These are phyloP conservation scores for Aegithalos caudatus DNA, from an alignment of 2,113 vertebrate species.

Conservation along the genomic window DNA sequence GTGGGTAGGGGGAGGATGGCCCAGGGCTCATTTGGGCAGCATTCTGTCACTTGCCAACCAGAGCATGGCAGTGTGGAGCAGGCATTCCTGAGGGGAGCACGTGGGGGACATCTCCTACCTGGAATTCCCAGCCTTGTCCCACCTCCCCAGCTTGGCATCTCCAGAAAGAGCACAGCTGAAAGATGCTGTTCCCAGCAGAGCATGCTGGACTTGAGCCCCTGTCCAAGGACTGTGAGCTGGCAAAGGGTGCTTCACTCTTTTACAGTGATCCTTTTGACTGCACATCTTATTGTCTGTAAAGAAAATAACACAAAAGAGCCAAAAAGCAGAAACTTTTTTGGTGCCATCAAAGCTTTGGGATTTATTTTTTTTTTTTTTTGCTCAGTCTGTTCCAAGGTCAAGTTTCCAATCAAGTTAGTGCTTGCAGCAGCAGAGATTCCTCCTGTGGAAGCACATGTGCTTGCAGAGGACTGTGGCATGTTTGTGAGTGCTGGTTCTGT, in stretches of 20 bases:
- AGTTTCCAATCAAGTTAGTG: neutral
- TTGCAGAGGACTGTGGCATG: neutral
- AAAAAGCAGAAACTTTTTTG: neutral
- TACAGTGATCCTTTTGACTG: neutral
- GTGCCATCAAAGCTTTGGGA: neutral
- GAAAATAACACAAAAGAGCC: neutral
- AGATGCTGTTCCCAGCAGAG: neutral
- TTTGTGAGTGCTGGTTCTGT: neutral
- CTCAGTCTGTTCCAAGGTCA: neutral
- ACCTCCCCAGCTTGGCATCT: neutral
- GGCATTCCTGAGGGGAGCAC: neutral
- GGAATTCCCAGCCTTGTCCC: neutral
- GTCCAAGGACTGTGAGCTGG: neutral
- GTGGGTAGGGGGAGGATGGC: neutral
- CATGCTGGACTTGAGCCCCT: neutral
- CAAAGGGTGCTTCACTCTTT: neutral
- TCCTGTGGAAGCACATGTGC: neutral
- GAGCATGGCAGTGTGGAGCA: neutral
- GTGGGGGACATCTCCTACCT: neutral
- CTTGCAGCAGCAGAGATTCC: neutral
- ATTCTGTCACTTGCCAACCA: neutral
- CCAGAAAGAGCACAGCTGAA: neutral
- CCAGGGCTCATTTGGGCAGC: neutral
- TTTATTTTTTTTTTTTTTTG: neutral
- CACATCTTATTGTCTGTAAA: neutral